A percentile compares a stretch with the other conserved stretches of the same genome.
Evolutionary conservation across 2,113 vertebrate genomes (phyloP).

Genomic region (Saimiri boliviensis): DNA sequence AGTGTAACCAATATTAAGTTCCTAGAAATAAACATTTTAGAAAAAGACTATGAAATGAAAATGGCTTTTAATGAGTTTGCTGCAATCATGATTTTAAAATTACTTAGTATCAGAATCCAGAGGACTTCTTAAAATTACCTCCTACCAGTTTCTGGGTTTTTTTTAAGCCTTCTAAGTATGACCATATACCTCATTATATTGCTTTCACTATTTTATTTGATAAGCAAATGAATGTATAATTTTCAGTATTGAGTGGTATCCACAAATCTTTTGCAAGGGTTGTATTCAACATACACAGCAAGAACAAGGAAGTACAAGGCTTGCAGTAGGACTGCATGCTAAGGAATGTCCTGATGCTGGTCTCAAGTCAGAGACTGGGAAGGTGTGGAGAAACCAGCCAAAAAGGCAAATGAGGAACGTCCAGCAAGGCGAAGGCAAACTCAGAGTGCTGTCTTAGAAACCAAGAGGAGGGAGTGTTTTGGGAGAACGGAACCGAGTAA

Average conservation of each 20-base stretch:
- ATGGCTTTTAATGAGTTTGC: not conserved
- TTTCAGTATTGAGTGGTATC: not conserved
- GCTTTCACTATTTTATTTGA: not conserved
- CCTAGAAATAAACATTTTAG: not conserved
- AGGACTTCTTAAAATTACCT: not conserved
- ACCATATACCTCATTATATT: not conserved
- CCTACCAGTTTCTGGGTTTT: not conserved
- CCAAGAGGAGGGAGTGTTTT: not conserved
- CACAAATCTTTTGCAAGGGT: not conserved
- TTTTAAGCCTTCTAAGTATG: not conserved
- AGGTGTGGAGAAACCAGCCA: not conserved
- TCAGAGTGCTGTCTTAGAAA: not conserved
- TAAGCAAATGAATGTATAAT: not conserved
- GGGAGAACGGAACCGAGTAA: not conserved
- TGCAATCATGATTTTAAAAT: not conserved
- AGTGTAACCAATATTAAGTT: not conserved
- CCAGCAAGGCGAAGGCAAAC: not conserved
- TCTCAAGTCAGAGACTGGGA: not conserved
- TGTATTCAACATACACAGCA: not conserved
- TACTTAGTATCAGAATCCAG: conserved; percentile 14
- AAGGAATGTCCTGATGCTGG: not conserved
- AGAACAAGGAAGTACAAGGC: not conserved
- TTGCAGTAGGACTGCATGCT: not conserved
- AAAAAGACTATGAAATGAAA: not conserved
- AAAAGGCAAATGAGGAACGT: not conserved